Conservation (phyloP, 2,797 vertebrate species). For the Harpagifer antarcticus region DNA sequence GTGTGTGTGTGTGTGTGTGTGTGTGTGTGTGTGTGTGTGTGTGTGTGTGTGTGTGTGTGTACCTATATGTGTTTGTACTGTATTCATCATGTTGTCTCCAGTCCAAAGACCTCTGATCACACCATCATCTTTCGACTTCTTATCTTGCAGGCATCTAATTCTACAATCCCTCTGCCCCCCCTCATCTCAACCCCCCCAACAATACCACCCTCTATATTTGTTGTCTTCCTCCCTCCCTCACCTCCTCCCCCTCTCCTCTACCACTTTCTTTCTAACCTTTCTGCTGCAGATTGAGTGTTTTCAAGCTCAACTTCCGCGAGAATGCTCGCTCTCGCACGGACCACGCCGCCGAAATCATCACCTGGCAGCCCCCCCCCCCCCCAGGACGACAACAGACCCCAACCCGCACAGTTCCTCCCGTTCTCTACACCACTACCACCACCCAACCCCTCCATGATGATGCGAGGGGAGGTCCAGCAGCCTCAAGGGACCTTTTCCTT, state of each 20-base stretch:
- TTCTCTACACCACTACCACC: constrained; percentile 62
- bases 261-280: constrained; percentile 75
- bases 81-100: constrained; percentile 34
- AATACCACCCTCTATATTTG: constrained; percentile 64
- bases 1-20: too few relatives aligned
- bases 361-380: constrained; percentile 80
- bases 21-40: too few relatives aligned
- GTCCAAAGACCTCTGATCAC: constrained; percentile 72
- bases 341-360: constrained; percentile 90
- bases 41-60: too few relatives aligned
- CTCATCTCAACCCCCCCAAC: constrained; percentile 73
- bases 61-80: constrained; percentile 23
- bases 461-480: constrained; percentile 49
- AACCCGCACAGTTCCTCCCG: constrained; percentile 53
- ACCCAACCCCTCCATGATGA: constrained; percentile 65
- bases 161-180: constrained; percentile 90
- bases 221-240: constrained; percentile 48
- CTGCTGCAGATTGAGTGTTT: constrained; percentile 95
- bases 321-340: constrained; percentile 91
- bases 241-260: constrained; percentile 39
- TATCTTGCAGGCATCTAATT: constrained; percentile 99
- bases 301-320: constrained; percentile 93
- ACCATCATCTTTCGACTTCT: constrained; percentile 87
- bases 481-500: constrained; percentile 48
- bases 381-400: constrained; percentile 78